Conservation (phyloP, 2,888 invertebrate genomes). For the Rhyacophila evoluta region DNA sequence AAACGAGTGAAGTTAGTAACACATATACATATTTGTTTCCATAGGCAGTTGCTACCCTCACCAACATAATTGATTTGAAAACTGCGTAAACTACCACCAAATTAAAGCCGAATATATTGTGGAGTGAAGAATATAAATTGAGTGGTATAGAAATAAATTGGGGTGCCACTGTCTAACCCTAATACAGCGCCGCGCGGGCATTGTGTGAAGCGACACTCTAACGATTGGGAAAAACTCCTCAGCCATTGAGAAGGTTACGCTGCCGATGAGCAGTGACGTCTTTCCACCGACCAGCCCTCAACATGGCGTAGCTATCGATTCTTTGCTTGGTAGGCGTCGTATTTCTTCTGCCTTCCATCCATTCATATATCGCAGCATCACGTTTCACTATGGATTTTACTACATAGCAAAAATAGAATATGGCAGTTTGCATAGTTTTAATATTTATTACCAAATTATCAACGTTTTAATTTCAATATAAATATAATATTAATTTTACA, state of each 20-base stretch:
- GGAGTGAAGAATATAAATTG: too few relatives aligned
- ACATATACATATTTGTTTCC: too few relatives aligned
- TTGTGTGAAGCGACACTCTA: not conserved
- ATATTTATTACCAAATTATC: too few relatives aligned
- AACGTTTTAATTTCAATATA: too few relatives aligned
- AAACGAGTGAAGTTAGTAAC: too few relatives aligned
- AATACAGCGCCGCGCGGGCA: not conserved
- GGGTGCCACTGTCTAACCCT: not conserved
- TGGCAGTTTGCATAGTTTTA: too few relatives aligned
- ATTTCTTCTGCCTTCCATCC: not conserved
- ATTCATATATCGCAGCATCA: not conserved
- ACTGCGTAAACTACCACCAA: too few relatives aligned
- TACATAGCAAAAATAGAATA: not conserved
- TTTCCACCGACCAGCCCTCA: not conserved
- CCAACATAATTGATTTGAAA: too few relatives aligned
- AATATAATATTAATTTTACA: too few relatives aligned
- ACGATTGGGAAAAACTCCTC: constrained; percentile 20
- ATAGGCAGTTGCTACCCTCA: too few relatives aligned
- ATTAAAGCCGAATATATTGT: too few relatives aligned
- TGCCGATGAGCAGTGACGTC: not conserved
- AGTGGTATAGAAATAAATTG: too few relatives aligned
- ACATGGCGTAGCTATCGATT: constrained; percentile 3
- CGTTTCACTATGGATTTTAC: not conserved
- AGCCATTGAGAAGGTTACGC: constrained; percentile 16
- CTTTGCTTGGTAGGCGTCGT: not conserved